Base-by-base conservation (phyloP, 2,113 vertebrate species). In the Zosterops borbonicus region DNA sequence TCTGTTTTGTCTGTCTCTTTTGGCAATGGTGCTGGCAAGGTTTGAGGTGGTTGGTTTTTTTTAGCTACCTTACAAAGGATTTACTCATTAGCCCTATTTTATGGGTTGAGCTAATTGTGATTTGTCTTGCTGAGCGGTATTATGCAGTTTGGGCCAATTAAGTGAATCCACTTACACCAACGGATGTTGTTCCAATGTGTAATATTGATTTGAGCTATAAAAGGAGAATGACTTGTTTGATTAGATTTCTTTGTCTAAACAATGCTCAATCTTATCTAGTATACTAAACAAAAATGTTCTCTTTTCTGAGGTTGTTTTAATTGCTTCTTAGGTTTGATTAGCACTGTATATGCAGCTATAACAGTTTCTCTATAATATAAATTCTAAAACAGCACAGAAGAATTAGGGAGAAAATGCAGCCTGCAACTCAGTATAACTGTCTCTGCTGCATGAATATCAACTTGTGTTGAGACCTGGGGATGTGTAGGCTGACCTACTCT, bases 21-120 rank as follows among this genome's bases (percentile, higher is more conserved):
- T 94, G 83, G 92, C 76, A 78, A 21, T 70, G 47, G 21, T 81
- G 60, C 76, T 93, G 90, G 76, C 90, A 87, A 86, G 89, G 88
- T 93, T 94, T 77, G 80, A 90, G 52, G 46, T 81, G 22, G 49
- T 65, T 93, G 77, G 1, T 3, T 33, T 68, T 97, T 96, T 95
- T 89, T 82, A 95, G 80, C 59, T 94, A 90, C 74, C 93, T 89
- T 95, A 96, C 91, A 96, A 97, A 96, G 85, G 82, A 86, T 96
- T 96, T 96, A 92, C 95, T 96, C 90, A 93, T 97, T 97, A 97
- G 89, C 79, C 89, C 89, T 89, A 53, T 97, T 96, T 96, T 97
- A 96, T 95, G 93, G 87, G 87, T 94, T 95, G 94, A 97, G 85
- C 93, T 97, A 97, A 97, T 97, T 97, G 94, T 94, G 78, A 90